Evolutionary conservation across 92 coral and sea anemone genomes (phyloP), one percentile per base, ranked within the genome.

Genomic region (Isaurus tuberculatus): DNA sequence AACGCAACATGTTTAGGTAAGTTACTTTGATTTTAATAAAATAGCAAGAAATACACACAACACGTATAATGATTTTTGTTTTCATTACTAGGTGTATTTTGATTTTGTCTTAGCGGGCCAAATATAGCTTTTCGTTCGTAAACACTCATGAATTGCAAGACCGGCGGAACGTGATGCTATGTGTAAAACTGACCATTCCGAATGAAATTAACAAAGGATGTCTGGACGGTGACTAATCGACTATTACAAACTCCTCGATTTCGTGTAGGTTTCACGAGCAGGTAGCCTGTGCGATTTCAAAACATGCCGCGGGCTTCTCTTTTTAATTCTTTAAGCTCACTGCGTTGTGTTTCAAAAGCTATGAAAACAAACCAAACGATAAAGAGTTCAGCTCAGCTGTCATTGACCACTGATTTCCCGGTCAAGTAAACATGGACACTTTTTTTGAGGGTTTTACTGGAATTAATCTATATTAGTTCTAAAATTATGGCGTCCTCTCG

Each of bases 1-100:
- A 92, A 92, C 57, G 97, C 98, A 8, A 87, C 89, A 28, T 95
- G 98, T 79, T 83, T 95, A 28, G 98, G 98, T 95, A 36, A 93
- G 98, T 91, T 33, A 51, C 53, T 49, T 55, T 55, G 28, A 55
- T 55, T 55, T 55, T 17, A n/a, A n/a, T n/a, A n/a, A n/a, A n/a
- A n/a, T n/a, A 55, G 63, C 63, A 55, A 55, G 4, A 55, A 2
- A 19, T 55, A 19, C 19, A 55, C 10, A 55, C 26, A n/a, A 55
- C 7, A 19, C 27, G 23, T 4, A n/a, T 55, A 55, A 17, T 55
- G 25, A 34, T 3, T 5, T 29, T 63, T 63, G 1, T 27, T 9
- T 26, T 63, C 22, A 28, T 33, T 34, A 4, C 25, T 43, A 19
- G 43, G 77, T 82, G 75, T 48, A 51, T 82, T 67, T 60, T 53